A percentile compares a stretch with the other conserved stretches of the same genome.
Evolutionary conservation across 2,888 invertebrate genomes (phyloP).

Genomic region (Parnassius smintheus): DNA sequence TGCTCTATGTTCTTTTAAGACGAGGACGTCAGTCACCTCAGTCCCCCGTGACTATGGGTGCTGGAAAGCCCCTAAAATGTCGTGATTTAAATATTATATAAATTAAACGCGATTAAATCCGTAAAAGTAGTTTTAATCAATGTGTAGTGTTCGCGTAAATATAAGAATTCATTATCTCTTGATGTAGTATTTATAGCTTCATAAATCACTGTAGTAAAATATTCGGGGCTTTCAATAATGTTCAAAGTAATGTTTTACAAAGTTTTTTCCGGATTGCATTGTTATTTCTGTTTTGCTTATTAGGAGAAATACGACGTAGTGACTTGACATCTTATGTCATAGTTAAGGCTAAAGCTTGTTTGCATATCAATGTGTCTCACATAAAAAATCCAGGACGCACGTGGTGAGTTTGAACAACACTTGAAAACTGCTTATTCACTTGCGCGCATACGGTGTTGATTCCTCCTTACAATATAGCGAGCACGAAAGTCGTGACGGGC

Average conservation of each 20-base stretch:
- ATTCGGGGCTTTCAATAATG: neutral
- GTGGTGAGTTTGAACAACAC: constrained; percentile 29
- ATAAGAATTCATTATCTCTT: neutral
- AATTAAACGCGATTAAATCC: no score
- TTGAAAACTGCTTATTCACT: constrained; percentile 23
- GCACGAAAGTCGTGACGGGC: constrained; percentile 33
- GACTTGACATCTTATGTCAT: no score
- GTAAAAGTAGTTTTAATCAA: no score
- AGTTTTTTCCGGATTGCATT: no score
- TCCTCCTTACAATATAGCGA: constrained; percentile 25
- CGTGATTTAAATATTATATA: no score
- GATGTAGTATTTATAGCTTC: constrained; percentile 10
- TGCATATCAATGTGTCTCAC: constrained; percentile 14
- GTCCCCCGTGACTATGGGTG: no score
- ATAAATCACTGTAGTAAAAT: constrained; percentile 12
- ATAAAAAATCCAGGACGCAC: constrained; percentile 27
- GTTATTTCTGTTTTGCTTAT: no score
- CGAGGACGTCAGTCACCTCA: no score
- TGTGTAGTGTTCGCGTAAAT: no score
- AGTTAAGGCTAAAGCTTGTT: neutral
- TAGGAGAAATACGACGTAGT: no score
- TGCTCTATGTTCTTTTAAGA: no score
- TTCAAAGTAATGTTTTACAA: neutral
- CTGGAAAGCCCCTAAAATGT: no score
- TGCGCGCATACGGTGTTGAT: constrained; percentile 20